Evolutionary conservation across 2,888 invertebrate species (phyloP).

Genomic region (Cabera pusaria): DNA sequence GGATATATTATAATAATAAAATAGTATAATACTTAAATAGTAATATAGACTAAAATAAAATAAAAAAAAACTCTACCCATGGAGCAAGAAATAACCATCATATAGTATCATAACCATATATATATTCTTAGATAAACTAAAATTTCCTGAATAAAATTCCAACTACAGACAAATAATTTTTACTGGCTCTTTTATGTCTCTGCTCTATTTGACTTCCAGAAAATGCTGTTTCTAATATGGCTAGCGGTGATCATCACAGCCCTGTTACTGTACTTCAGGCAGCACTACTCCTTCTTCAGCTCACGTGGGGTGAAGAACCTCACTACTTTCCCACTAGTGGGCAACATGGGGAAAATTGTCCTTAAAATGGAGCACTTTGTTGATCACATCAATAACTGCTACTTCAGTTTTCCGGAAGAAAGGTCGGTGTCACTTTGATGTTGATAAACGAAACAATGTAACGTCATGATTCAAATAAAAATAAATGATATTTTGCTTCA

Average conservation of each 20-base stretch:
- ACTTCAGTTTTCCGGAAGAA: constrained; percentile 42
- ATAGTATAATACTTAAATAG: no score
- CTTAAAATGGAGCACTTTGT: constrained; percentile 36
- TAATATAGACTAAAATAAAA: no score
- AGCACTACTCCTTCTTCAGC: constrained; percentile 43
- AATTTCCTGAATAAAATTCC: background rate
- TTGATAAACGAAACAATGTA: no score
- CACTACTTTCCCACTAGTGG: constrained; percentile 34
- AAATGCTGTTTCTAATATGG: constrained; percentile 42
- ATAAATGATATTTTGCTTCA: no score
- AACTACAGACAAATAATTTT: no score
- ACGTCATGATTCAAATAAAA: no score
- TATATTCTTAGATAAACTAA: no score
- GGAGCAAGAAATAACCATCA: no score
- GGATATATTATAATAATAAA: no score
- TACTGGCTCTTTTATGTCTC: no score
- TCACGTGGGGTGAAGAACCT: constrained; percentile 41
- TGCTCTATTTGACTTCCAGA: constrained; percentile 1
- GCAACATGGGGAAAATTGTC: constrained; percentile 24
- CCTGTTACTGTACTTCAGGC: constrained; percentile 38
- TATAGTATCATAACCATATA: no score
- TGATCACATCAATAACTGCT: constrained; percentile 32
- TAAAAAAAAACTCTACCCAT: no score
- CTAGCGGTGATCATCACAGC: constrained; percentile 36
- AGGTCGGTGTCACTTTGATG: constrained; percentile 42